Conservation (phyloP, 2,888 invertebrate species). For the Terebella lapidaria region DNA sequence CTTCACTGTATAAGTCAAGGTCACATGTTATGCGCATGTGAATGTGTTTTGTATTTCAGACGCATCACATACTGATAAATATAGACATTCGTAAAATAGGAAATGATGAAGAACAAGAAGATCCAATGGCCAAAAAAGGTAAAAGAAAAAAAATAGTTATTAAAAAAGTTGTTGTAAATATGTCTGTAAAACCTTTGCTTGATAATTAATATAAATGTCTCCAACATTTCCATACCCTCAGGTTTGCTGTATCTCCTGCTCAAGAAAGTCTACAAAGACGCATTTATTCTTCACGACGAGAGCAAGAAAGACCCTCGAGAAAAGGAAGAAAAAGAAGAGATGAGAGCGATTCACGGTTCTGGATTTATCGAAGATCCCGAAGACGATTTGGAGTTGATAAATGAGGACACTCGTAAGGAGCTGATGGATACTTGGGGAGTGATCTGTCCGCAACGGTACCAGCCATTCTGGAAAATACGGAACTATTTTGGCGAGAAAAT, state of each 20-base stretch:
- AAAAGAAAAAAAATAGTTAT: not conserved
- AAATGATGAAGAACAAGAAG: constrained; percentile 25
- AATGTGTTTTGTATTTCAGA: constrained; percentile 27
- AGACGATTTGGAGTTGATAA: not conserved
- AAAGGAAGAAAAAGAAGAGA: constrained; percentile 19
- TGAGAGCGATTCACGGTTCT: constrained; percentile 9
- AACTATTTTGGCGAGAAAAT: constrained; percentile 57
- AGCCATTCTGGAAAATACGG: constrained; percentile 52
- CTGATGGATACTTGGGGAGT: constrained; percentile 43
- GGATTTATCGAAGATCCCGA: not conserved
- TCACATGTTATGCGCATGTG: too few relatives aligned
- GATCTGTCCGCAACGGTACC: constrained; percentile 44
- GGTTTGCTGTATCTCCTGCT: constrained; percentile 51
- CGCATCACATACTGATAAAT: constrained; percentile 46
- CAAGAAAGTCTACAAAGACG: constrained; percentile 47
- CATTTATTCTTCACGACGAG: constrained; percentile 52
- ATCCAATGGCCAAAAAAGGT: constrained; percentile 26
- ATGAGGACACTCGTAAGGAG: constrained; percentile 30
- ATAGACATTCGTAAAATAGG: constrained; percentile 34
- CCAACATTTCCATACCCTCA: constrained; percentile 15
- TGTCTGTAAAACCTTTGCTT: too few relatives aligned
- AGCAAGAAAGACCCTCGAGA: constrained; percentile 31
- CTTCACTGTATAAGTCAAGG: too few relatives aligned
- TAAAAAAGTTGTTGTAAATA: not conserved
- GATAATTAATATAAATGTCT: too few relatives aligned